Percentiles rank a stretch among this genome's conserved stretches.
These are phyloP conservation scores for Gymnoscopelus braueri DNA, from an alignment of 2,797 vertebrate genomes.

Conservation along the genomic window DNA sequence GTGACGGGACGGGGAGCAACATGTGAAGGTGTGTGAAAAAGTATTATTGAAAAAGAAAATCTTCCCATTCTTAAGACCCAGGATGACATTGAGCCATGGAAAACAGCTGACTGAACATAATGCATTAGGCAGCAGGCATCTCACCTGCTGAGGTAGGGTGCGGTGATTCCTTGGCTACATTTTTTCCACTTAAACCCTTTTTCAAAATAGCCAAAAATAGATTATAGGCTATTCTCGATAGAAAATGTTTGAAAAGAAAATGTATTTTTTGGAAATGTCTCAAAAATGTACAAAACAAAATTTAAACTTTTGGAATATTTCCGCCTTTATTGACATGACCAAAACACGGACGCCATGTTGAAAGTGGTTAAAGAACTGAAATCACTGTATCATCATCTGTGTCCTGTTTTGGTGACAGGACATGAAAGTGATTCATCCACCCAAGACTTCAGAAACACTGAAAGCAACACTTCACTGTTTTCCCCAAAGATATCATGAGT, in stretches of 20 bases:
- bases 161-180: conserved; percentile 70
- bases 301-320: too few relatives aligned
- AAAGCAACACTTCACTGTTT: too few relatives aligned
- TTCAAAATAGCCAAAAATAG: too few relatives aligned
- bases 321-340: too few relatives aligned
- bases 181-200: not conserved
- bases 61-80: conserved; percentile 47
- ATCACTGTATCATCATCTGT: conserved; percentile 40
- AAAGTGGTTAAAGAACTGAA: not conserved
- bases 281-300: too few relatives aligned
- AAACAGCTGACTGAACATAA: conserved; percentile 61
- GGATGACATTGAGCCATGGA: conserved; percentile 54
- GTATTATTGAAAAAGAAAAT: conserved; percentile 49
- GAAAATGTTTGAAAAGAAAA: too few relatives aligned
- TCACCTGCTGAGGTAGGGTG: conserved; percentile 66
- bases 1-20: not conserved
- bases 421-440: not conserved
- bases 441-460: too few relatives aligned
- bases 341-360: too few relatives aligned
- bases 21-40: conserved; percentile 37
- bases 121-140: conserved; percentile 57
- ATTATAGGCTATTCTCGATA: too few relatives aligned
- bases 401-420: conserved; percentile 30
- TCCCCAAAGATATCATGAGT: too few relatives aligned
- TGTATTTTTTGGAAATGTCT: too few relatives aligned